Evolutionary conservation across 2,888 invertebrate species (phyloP).

Genomic region (Cactoblastis cactorum): DNA sequence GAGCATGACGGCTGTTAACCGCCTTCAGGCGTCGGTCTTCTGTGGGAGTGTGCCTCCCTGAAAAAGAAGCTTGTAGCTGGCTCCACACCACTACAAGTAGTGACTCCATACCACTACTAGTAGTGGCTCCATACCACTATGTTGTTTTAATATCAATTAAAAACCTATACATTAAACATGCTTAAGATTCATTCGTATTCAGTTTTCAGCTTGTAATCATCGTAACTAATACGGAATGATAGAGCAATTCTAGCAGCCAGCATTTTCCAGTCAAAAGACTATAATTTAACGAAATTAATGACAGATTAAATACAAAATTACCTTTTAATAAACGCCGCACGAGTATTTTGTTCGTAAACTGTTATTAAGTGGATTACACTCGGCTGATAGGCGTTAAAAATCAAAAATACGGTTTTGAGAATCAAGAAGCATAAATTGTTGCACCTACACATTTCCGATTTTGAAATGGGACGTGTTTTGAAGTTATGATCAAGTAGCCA

Average conservation of each 20-base stretch:
- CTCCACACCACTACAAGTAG: too few species aligned
- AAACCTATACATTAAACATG: not conserved
- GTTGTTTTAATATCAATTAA: too few species aligned
- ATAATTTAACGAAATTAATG: slow-evolving; percentile 56
- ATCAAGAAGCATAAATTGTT: slow-evolving; percentile 10
- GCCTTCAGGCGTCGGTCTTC: too few species aligned
- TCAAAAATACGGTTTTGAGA: slow-evolving; percentile 20
- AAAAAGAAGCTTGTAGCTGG: too few species aligned
- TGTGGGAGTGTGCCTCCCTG: too few species aligned
- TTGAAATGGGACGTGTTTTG: not conserved
- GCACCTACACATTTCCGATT: not conserved
- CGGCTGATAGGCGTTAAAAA: slow-evolving; percentile 28
- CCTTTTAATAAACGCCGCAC: slow-evolving; percentile 53
- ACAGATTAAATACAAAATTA: slow-evolving; percentile 56
- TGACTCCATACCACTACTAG: too few species aligned
- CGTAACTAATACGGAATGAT: slow-evolving; percentile 30
- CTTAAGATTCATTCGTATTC: not conserved
- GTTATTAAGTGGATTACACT: slow-evolving; percentile 42
- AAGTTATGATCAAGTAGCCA: not conserved
- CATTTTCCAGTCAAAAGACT: slow-evolving; percentile 31
- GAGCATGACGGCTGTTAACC: too few species aligned
- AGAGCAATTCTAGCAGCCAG: slow-evolving; percentile 36
- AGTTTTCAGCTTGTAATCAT: not conserved
- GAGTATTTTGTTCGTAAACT: slow-evolving; percentile 37
- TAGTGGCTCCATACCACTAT: too few species aligned